Base-by-base conservation (phyloP, 1,140 invertebrate species). In the Lasioglossum baleicum region DNA sequence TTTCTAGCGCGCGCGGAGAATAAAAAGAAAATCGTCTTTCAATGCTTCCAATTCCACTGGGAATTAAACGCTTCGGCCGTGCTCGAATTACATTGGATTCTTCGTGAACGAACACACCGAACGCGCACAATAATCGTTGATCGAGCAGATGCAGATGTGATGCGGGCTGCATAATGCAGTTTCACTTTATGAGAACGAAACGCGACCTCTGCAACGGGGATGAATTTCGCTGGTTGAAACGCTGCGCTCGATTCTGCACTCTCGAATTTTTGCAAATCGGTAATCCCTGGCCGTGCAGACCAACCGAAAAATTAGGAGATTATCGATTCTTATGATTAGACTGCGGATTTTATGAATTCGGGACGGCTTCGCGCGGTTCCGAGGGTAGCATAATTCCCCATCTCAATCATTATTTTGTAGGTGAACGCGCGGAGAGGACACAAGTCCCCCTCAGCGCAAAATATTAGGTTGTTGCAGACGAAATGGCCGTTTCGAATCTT, bases 101-200 rank as follows among this genome's bases (percentile, higher is more conserved):
- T 26, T 73, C 11, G 58, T 26, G 35, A 72, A 83, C 65, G 58
- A 79, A 56, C 75, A 56, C 75, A 53, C 48, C 56, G 67, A 68
- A 67, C 51, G 51, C 35, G 58, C 35, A 31, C 70, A 58, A 78
- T 83, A 75, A 84, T 74, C 75, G 70, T 70, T 67, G 75, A 84
- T 84, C 75, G 83, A 80, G 67, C 51, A 70, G 70, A 84, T 84
- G 83, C 75, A 83, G 79, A 84, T 83, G 61, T 40, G 61, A 78
- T 77, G 73, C 82, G 35, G 56, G 60, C 53, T 84, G 75, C 70
- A 83, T 84, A 84, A 84, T 83, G 75, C 82, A 70, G 83, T 83
- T 80, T 60, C 60, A 80, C 65, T 69, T 79, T 73, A 63, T 73
- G 70, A 26, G 63, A 26, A 40, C 48, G 75, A 65, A 84, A 84